Conservation (phyloP, 1,140 invertebrate genomes). For the Pogonognathellus flavescens region DNA sequence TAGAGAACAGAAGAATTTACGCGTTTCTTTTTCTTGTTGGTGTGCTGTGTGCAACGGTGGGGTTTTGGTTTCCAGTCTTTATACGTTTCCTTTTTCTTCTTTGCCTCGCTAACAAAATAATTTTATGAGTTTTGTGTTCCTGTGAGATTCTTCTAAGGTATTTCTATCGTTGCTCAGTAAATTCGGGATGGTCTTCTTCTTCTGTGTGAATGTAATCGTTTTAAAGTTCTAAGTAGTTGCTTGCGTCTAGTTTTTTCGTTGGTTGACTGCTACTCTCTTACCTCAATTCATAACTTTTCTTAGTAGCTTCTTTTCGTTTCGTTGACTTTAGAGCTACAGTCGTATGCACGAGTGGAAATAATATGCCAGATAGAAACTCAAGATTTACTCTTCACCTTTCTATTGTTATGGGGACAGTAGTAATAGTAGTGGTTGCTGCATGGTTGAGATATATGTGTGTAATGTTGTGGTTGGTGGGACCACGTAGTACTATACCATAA, state of each 20-base stretch:
- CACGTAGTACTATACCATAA: neutral
- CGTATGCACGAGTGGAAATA: neutral
- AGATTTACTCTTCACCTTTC: constrained; percentile 7
- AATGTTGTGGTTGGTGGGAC: neutral
- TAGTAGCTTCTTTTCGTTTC: constrained; percentile 20
- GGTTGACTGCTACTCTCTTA: neutral
- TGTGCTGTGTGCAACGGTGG: neutral
- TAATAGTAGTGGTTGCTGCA: neutral
- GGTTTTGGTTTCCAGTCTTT: neutral
- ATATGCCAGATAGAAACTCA: neutral
- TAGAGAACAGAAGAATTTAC: constrained; percentile 47
- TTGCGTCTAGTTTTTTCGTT: neutral
- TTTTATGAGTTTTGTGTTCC: constrained; percentile 20
- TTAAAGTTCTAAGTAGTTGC: constrained; percentile 13
- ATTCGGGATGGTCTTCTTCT: neutral
- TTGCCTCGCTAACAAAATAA: constrained; percentile 13
- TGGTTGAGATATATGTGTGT: neutral
- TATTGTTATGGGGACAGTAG: constrained; percentile 6
- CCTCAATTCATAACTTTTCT: constrained; percentile 42
- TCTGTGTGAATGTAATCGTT: neutral
- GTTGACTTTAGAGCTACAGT: neutral
- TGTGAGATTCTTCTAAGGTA: neutral
- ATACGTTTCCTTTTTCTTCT: neutral
- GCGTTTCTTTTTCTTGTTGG: constrained; percentile 37
- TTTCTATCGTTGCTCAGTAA: neutral